Evolutionary conservation across 2,113 vertebrate genomes (phyloP).

Genomic region (Gallinago paraguaiae): DNA sequence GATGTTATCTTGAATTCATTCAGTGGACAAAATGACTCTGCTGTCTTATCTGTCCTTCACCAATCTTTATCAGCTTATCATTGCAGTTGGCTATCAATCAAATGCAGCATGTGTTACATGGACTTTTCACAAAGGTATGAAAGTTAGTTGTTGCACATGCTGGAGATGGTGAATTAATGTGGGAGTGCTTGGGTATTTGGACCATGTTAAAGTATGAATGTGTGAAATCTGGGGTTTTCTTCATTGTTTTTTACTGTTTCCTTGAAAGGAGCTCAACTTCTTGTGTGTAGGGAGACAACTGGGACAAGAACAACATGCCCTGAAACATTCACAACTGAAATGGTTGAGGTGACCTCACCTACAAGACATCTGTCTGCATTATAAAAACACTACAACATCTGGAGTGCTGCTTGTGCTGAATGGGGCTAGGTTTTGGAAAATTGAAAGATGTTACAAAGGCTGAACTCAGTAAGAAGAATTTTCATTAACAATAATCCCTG

Average conservation of each 20-base stretch:
- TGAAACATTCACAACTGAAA: background rate
- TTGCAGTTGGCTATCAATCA: background rate
- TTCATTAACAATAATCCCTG: constrained; percentile 20
- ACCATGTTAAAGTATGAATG: background rate
- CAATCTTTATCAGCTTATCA: background rate
- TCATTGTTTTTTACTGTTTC: background rate
- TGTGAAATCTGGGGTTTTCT: background rate
- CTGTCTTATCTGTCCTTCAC: background rate
- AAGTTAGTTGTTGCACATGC: background rate
- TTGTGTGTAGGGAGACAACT: background rate
- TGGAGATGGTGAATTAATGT: background rate
- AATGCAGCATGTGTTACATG: background rate
- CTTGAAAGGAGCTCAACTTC: background rate
- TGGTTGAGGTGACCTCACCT: background rate
- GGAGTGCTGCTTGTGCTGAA: background rate
- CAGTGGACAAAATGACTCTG: background rate
- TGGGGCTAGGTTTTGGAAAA: background rate
- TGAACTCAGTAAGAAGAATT: constrained; percentile 16
- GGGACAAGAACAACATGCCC: background rate
- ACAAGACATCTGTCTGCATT: background rate
- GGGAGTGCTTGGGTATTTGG: background rate
- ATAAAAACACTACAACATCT: background rate
- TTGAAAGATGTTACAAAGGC: background rate
- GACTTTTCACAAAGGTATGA: background rate
- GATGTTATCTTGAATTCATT: background rate